phyloP scores from a whole-genome alignment of 2,113 vertebrate genomes.

The Trematomus loennbergii region DNA sequence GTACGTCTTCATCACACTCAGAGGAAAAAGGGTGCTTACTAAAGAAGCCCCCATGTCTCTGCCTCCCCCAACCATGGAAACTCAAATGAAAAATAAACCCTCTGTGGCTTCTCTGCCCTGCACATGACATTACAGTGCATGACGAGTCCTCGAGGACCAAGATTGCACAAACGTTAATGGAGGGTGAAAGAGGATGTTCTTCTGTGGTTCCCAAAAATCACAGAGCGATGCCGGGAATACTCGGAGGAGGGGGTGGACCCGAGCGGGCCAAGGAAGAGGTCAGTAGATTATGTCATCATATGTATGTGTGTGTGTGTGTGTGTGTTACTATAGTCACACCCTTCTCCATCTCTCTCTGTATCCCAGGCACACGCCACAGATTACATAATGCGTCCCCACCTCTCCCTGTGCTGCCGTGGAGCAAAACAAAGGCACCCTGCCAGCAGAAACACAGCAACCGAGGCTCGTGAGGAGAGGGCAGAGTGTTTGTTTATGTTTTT shows the following conservation, averaged over 20 bases:
- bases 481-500: slow-evolving; percentile 39
- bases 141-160: slow-evolving; percentile 30
- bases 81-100: slow-evolving; percentile 44
- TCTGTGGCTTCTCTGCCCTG: slow-evolving; percentile 26
- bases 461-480: slow-evolving; percentile 38
- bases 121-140: slow-evolving; percentile 26
- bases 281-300: slow-evolving; percentile 73
- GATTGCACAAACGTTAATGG: slow-evolving; percentile 49
- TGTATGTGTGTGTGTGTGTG: slow-evolving; percentile 31
- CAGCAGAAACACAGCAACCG: slow-evolving; percentile 69
- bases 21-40: too few species aligned
- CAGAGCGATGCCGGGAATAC: slow-evolving; percentile 63
- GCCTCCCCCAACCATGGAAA: slow-evolving; percentile 36
- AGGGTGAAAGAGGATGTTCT: slow-evolving; percentile 62
- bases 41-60: neutral
- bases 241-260: slow-evolving; percentile 8
- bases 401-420: slow-evolving; percentile 59
- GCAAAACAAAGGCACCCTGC: slow-evolving; percentile 72
- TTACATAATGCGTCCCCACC: slow-evolving; percentile 73
- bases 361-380: slow-evolving; percentile 59
- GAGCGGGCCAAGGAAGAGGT: slow-evolving; percentile 54
- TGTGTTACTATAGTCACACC: slow-evolving; percentile 69
- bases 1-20: too few species aligned
- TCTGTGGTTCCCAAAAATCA: slow-evolving; percentile 58
- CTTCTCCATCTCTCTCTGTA: slow-evolving; percentile 48